Evolutionary conservation across 2,113 vertebrate species (phyloP).

Genomic region (Alligator mississippiensis): DNA sequence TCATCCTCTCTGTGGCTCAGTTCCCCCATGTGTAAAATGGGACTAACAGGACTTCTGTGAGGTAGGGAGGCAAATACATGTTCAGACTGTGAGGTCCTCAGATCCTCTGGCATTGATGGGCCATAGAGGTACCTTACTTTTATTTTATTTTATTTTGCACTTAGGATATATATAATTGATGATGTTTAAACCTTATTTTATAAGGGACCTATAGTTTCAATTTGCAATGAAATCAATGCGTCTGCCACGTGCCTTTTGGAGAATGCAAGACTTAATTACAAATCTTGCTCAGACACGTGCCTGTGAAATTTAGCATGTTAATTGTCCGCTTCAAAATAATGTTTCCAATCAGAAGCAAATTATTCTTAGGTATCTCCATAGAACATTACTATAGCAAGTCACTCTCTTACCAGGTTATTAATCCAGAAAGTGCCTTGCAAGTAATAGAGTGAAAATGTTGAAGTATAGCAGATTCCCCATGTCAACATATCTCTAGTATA

Average conservation of each 20-base stretch:
- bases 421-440: background rate
- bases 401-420: background rate
- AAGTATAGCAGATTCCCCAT: background rate
- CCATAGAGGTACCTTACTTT: background rate
- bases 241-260: background rate
- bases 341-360: background rate
- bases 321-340: background rate
- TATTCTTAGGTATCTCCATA: background rate
- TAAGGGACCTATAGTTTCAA: background rate
- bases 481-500: background rate
- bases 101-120: background rate
- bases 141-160: background rate
- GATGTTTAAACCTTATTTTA: background rate
- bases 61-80: background rate
- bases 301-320: background rate
- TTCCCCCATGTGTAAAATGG: background rate
- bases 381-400: background rate
- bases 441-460: conserved; percentile 16
- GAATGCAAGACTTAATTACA: background rate
- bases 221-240: background rate
- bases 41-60: background rate
- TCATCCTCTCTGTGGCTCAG: background rate
- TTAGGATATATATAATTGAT: background rate
- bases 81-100: background rate
- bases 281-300: background rate